These are phyloP conservation scores for Hystrix cristata DNA, from an alignment of 2,113 vertebrate species.

Conservation along the genomic window DNA sequence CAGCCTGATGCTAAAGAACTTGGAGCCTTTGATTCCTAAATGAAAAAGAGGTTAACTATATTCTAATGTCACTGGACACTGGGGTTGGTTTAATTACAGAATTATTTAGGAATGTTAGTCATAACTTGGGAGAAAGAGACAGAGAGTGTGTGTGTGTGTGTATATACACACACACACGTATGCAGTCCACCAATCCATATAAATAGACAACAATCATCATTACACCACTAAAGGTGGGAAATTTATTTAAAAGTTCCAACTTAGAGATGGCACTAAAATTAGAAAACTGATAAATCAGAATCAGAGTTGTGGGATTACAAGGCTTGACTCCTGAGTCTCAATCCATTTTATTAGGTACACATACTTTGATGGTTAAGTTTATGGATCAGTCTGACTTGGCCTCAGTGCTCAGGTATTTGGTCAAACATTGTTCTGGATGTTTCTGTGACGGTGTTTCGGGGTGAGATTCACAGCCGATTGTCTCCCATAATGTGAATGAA, in stretches of 20 bases:
- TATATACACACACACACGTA: too few species aligned
- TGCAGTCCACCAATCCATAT: not conserved
- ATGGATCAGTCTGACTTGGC: not conserved
- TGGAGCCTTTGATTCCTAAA: slow-evolving; percentile 2
- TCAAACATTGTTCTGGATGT: slow-evolving; percentile 6
- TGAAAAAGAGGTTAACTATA: not conserved
- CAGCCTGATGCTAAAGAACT: not conserved
- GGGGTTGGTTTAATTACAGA: not conserved
- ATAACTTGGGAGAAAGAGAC: not conserved
- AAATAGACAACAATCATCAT: not conserved
- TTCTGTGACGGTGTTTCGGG: not conserved
- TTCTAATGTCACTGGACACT: not conserved
- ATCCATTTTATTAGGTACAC: not conserved
- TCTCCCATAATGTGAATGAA: not conserved
- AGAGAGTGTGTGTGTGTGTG: not conserved
- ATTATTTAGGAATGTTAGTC: not conserved
- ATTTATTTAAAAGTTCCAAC: slow-evolving; percentile 8
- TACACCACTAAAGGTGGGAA: not conserved
- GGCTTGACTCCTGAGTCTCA: not conserved
- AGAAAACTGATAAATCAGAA: not conserved
- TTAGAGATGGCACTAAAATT: not conserved
- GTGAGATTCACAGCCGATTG: not conserved
- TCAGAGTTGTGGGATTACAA: not conserved
- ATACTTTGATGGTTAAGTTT: slow-evolving; percentile 23
- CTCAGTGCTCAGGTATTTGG: not conserved